Base-by-base conservation (phyloP, 2,113 vertebrate species). In the Saguinus imperator region DNA sequence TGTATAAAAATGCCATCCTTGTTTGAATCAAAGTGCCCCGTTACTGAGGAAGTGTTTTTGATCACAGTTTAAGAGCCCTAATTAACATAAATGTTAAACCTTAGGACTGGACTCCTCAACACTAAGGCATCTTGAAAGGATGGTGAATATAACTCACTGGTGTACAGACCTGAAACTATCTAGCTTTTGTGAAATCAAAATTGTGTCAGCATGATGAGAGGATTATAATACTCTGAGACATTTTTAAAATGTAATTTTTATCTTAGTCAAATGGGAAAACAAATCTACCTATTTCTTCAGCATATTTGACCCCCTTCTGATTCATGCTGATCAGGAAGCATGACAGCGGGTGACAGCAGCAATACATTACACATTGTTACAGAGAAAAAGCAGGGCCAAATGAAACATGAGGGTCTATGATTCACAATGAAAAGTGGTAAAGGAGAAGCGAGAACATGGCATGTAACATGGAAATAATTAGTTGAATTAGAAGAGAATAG, bases 401-500 rank as follows among this genome's bases (percentile, higher is more conserved):
- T 79, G 45, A 94, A 93, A 92, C 40, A 40, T 32, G 18, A 77
- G 18, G 52, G n/a, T 6, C 35, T 77, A 5, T 11, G 45, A 82
- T 55, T 93, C 66, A 45, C 73, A 79, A 66, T 10, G 45, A 66
- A 40, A 93, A 80, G 2, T 55, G 20, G 17, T 73, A 72, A 89
- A 66, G 35, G 68, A 64, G 76, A 86, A 92, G 27, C 13, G 23
- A 88, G 37, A 97, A 94, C 48, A n/a, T 12, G 48, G 66, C 81
- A 57, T 61, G 18, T 90, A 97, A 98, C 45, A 95, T 70, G 37
- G 84, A 48, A 68, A 86, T 6, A 68, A 94, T 98, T 98, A 99
- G 95, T 94, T 87, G 91, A 90, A 72, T 98, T 98, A 98, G 95
- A 94, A 98, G 94, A 98, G 96, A 96, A 87, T 52, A 37, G 70